Percentiles rank a stretch among this genome's conserved stretches.
Conservation (phyloP, 2,113 vertebrate species). For the Peromyscus polionotus region DNA sequence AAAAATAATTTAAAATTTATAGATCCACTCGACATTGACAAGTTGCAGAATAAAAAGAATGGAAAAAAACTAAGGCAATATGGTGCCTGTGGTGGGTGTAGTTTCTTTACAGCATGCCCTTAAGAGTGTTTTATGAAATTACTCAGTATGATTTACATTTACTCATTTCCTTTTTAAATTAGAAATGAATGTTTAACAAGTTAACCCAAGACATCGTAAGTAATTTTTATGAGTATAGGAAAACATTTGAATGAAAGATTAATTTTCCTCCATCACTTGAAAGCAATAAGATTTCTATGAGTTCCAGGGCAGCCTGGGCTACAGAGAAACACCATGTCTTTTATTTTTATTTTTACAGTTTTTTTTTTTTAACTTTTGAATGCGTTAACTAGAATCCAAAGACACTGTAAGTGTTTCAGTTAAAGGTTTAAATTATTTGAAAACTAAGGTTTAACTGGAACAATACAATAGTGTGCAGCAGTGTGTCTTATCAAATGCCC, state of each 20-base stretch:
- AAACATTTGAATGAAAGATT: neutral
- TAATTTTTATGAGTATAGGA: neutral
- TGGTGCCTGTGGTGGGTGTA: neutral
- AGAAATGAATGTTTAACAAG: neutral
- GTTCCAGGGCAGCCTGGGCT: neutral
- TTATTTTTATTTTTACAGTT: neutral
- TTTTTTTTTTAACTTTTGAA: neutral
- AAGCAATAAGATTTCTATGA: neutral
- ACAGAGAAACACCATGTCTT: neutral
- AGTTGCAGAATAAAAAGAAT: neutral
- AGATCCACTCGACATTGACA: neutral
- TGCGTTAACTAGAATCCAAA: constrained; percentile 5
- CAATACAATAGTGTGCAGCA: fast-evolving
- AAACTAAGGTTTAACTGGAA: neutral
- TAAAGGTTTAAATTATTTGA: neutral
- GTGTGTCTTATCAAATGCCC: neutral
- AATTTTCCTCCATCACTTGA: neutral
- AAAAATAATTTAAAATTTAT: neutral
- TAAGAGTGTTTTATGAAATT: neutral
- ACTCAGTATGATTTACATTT: neutral
- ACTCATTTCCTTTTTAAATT: constrained; percentile 20
- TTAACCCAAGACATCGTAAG: neutral
- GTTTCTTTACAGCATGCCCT: neutral
- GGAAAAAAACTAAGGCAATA: neutral
- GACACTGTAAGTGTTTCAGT: neutral